phyloP scores from a whole-genome alignment of 2,797 vertebrate genomes.

The Carapus acus region DNA sequence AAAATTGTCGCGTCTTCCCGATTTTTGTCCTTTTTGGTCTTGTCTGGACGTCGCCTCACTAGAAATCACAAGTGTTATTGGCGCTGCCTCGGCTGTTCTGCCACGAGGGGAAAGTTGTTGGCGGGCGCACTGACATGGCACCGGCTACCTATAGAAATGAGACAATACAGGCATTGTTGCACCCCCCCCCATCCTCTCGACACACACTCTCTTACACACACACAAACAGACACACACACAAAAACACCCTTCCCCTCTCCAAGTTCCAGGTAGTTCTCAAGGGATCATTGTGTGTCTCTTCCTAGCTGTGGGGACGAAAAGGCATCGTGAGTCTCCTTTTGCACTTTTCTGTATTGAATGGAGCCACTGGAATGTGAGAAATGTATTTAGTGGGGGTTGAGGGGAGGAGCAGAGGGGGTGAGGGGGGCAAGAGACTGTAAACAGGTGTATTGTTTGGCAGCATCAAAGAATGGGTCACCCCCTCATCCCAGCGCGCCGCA shows the following conservation, averaged over 20 bases:
- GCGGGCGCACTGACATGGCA: conserved; percentile 54
- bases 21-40: conserved; percentile 26
- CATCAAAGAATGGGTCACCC: conserved; percentile 52
- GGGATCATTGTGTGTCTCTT: conserved; percentile 64
- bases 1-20: conserved; percentile 53
- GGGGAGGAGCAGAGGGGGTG: too few species aligned
- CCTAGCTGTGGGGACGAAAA: conserved; percentile 51
- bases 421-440: conserved; percentile 66
- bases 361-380: conserved; percentile 71
- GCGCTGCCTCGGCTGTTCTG: conserved; percentile 44
- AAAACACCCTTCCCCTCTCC: conserved; percentile 2
- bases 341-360: conserved; percentile 72
- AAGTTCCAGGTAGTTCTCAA: conserved; percentile 68
- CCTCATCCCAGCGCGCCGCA: conserved; percentile 44
- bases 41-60: conserved; percentile 31
- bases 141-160: conserved; percentile 61
- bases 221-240: too few species aligned
- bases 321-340: conserved; percentile 57
- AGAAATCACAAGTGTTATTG: conserved; percentile 35
- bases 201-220: too few species aligned
- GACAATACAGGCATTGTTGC: conserved; percentile 64
- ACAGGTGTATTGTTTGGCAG: conserved; percentile 71
- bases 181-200: conserved; percentile 2
- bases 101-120: conserved; percentile 53
- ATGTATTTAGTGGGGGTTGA: conserved; percentile 70